Conservation (phyloP, 2,888 invertebrate genomes). For the Conistra vaccinii region DNA sequence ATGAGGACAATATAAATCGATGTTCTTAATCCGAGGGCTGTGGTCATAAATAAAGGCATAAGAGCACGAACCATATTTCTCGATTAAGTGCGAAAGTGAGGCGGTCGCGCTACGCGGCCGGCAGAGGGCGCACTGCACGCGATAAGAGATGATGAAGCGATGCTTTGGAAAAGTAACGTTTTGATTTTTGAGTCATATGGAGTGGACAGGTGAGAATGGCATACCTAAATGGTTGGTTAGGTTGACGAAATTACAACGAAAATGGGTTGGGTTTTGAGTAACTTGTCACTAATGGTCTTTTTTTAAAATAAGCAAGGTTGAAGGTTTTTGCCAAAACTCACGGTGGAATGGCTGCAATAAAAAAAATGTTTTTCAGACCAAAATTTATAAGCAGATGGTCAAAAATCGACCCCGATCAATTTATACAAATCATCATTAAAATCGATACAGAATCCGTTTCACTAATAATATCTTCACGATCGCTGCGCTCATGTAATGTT, state of each 20-base stretch:
- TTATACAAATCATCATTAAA: too few relatives aligned
- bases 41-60: constrained; percentile 89
- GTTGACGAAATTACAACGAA: too few relatives aligned
- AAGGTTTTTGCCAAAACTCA: too few relatives aligned
- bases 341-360: too few relatives aligned
- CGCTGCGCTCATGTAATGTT: constrained; percentile 52
- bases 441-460: too few relatives aligned
- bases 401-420: too few relatives aligned
- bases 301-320: too few relatives aligned
- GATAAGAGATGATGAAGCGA: constrained; percentile 55
- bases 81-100: constrained; percentile 90
- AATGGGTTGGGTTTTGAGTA: too few relatives aligned
- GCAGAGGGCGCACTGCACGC: constrained; percentile 50
- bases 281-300: too few relatives aligned
- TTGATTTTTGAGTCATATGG: constrained; percentile 20
- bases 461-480: neutral
- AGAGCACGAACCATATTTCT: constrained; percentile 90
- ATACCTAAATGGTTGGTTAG: neutral
- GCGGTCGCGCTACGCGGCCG: constrained; percentile 74
- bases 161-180: constrained; percentile 12
- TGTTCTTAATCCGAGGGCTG: constrained; percentile 86
- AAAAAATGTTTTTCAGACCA: too few relatives aligned
- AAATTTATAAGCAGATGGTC: too few relatives aligned
- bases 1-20: constrained; percentile 88
- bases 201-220: neutral